Percentiles rank a stretch among this genome's conserved stretches.
phyloP scores from a whole-genome alignment of 2,113 vertebrate genomes.

The Ammospiza nelsoni region DNA sequence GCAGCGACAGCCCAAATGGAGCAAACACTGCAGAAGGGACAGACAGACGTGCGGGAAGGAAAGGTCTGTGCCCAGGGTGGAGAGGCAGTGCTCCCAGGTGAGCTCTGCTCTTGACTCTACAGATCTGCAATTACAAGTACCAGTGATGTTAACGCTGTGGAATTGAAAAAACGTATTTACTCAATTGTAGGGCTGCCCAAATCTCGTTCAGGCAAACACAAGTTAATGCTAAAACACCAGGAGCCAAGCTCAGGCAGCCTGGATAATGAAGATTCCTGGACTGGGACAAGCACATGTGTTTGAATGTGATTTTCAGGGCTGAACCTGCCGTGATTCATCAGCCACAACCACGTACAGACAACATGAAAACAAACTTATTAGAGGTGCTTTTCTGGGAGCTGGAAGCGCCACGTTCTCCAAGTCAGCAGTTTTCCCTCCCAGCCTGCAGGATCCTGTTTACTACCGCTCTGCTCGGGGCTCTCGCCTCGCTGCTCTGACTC shows the following conservation, averaged over 20 bases:
- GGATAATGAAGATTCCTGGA: neutral
- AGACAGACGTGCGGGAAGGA: neutral
- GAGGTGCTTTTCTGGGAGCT: neutral
- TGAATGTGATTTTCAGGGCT: neutral
- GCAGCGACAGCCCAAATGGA: neutral
- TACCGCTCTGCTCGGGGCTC: neutral
- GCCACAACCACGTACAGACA: neutral
- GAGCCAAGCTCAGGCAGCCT: neutral
- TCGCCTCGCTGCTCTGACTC: neutral
- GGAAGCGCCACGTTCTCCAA: neutral
- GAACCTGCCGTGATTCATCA: neutral
- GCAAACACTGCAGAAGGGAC: neutral
- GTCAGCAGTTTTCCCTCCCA: neutral
- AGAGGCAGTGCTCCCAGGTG: neutral
- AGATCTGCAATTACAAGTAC: neutral
- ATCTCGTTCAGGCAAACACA: neutral
- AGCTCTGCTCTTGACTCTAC: neutral
- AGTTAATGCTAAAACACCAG: neutral
- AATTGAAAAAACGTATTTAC: neutral
- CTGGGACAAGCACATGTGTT: neutral
- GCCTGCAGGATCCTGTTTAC: neutral
- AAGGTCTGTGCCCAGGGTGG: accelerated
- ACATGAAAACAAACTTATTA: neutral
- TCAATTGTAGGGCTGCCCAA: neutral
- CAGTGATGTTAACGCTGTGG: neutral